Evolutionary conservation across 2,113 vertebrate genomes (phyloP).

Genomic region (Caloenas nicobarica): DNA sequence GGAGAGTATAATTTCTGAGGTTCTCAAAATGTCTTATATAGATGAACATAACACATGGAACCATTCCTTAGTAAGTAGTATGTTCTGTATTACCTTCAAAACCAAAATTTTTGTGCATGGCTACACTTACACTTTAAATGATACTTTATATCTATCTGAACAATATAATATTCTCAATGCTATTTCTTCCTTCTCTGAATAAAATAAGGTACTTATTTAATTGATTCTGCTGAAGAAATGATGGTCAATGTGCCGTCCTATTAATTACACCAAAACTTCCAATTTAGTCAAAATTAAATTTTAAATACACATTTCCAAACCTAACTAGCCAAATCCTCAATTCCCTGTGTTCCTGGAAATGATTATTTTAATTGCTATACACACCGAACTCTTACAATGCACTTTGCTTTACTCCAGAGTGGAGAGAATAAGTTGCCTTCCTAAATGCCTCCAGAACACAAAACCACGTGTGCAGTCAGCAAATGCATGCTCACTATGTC

Average conservation of each 20-base stretch:
- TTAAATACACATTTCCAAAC: background rate
- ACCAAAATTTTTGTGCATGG: background rate
- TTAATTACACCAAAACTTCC: background rate
- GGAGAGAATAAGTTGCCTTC: background rate
- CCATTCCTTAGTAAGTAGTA: background rate
- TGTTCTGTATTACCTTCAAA: background rate
- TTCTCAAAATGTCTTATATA: background rate
- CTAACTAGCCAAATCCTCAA: background rate
- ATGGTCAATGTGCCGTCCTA: background rate
- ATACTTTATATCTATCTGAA: background rate
- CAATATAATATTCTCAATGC: background rate
- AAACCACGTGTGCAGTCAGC: background rate
- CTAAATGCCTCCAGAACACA: background rate
- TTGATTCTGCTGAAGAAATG: background rate
- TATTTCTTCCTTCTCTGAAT: background rate
- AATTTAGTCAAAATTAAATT: background rate
- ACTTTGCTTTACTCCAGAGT: background rate
- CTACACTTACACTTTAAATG: background rate
- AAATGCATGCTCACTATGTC: background rate
- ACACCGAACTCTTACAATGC: background rate
- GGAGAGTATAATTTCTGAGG: background rate
- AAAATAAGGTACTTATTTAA: background rate
- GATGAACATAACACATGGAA: background rate
- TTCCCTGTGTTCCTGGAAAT: background rate
- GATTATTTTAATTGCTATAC: background rate